A percentile compares a stretch with the other conserved stretches of the same genome.
These are phyloP conservation scores for Gila robusta DNA, from an alignment of 2,797 vertebrate genomes.

Conservation along the genomic window DNA sequence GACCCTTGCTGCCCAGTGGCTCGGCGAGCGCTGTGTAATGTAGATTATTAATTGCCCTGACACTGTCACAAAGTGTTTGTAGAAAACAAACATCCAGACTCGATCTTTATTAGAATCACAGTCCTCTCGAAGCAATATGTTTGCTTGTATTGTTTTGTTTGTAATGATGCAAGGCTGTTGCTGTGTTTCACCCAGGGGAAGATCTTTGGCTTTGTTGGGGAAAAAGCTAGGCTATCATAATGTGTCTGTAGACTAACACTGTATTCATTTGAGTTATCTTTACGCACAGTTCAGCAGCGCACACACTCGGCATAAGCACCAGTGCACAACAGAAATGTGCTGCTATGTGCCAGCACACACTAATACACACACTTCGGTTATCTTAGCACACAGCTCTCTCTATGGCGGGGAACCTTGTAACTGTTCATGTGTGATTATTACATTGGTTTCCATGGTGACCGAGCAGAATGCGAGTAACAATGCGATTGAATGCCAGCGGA, in stretches of 20 bases:
- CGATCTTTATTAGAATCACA: conserved; percentile 47
- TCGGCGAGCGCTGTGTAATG: conserved; percentile 51
- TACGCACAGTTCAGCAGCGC: conserved; percentile 12
- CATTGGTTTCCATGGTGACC: conserved; percentile 65
- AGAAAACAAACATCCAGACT: conserved; percentile 58
- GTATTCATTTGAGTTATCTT: conserved; percentile 44
- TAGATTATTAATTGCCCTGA: conserved; percentile 62
- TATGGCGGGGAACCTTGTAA: conserved; percentile 59
- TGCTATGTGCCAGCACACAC: conserved; percentile 30
- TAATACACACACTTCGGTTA: conserved; percentile 34
- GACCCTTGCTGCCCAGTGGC: conserved; percentile 57
- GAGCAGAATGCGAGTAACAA: conserved; percentile 57
- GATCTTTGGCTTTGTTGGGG: conserved; percentile 42
- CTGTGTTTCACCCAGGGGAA: conserved; percentile 42
- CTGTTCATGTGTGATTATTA: conserved; percentile 66
- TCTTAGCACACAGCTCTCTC: conserved; percentile 51
- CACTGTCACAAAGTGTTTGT: conserved; percentile 59
- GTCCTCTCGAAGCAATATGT: conserved; percentile 46
- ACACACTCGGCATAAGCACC: neutral
- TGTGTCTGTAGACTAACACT: conserved; percentile 41
- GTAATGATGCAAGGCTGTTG: conserved; percentile 44
- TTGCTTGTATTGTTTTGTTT: conserved; percentile 44
- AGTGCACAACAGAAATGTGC: neutral
- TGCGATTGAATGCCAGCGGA: conserved; percentile 59
- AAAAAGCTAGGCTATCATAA: conserved; percentile 32